Evolutionary conservation across 2,113 vertebrate genomes (phyloP), one percentile per base, ranked within the genome.

Genomic region (Leptobrachium ailaonicum): DNA sequence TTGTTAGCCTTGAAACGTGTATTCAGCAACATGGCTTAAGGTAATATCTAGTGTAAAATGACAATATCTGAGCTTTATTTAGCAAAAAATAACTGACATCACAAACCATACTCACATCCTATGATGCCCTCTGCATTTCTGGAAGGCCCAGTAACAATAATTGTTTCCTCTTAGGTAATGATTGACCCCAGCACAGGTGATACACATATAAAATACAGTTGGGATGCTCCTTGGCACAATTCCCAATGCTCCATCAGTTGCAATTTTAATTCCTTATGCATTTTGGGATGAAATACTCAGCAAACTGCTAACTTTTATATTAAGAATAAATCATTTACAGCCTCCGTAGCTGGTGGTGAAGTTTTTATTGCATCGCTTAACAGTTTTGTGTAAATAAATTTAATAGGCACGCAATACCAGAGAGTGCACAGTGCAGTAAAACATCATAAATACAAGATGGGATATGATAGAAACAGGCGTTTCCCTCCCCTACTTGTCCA

Each of bases 351-450:
- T 81, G 64, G 64, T 43, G 66, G 53, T 75, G 79, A 81, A 81
- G 79, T 63, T 81, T 81, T 81, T 81, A 81, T 47, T 81, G 47
- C 79, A n/a, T 75, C 72, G 79, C 79, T 81, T 81, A 81, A 81
- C 79, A 81, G 72, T 81, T 81, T 80, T 81, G 79, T 81, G 79
- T 81, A 81, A 81, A 81, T 81, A 81, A 81, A 75, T 81, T 81
- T 81, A 81, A 81, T 81, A 75, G 79, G 79, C 78, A 58, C 75
- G 71, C 73, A 71, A 67, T 75, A 60, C 66, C 79, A 75, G 10
- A 69, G 53, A 81, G 79, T 62, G 66, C 71, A 69, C 64, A 75
- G 79, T 80, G 71, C 54, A 75, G 79, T 43, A 12, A 75, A 72
- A 75, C 72, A 62, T 81, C 72, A 9, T 81, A 81, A 81, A 81